These are phyloP conservation scores for Ceyx cyanopectus DNA, from an alignment of 2,113 vertebrate species.

Conservation along the genomic window DNA sequence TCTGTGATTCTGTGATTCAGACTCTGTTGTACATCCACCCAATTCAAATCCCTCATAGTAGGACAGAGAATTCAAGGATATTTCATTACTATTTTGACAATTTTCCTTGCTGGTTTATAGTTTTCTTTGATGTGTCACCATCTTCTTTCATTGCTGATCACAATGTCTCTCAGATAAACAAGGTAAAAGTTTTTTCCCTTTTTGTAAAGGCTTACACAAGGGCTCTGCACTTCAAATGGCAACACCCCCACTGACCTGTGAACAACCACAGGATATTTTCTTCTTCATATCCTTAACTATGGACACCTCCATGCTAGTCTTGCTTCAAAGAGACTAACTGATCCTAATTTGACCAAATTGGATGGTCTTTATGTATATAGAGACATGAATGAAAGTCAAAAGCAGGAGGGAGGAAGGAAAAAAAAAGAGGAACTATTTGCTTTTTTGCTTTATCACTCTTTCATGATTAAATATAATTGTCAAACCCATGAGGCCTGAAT, in stretches of 20 bases:
- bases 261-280: neutral
- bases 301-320: neutral
- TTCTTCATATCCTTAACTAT: neutral
- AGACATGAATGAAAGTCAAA: neutral
- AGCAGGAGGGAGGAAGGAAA: rapidly evolving
- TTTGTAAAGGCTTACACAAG: neutral
- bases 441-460: neutral
- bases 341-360: neutral
- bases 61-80: neutral
- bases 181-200: neutral
- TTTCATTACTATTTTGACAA: neutral
- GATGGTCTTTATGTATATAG: rapidly evolving
- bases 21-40: no score
- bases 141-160: neutral
- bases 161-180: neutral
- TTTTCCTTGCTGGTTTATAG: neutral
- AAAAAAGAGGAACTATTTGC: neutral
- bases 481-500: neutral
- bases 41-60: neutral
- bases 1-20: no score
- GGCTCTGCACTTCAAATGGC: neutral
- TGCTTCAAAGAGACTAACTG: neutral
- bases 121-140: neutral
- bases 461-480: neutral
- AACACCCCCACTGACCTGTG: rapidly evolving